These are phyloP conservation scores for Amphipoea lucens DNA, from an alignment of 2,888 invertebrate species.

Conservation along the genomic window DNA sequence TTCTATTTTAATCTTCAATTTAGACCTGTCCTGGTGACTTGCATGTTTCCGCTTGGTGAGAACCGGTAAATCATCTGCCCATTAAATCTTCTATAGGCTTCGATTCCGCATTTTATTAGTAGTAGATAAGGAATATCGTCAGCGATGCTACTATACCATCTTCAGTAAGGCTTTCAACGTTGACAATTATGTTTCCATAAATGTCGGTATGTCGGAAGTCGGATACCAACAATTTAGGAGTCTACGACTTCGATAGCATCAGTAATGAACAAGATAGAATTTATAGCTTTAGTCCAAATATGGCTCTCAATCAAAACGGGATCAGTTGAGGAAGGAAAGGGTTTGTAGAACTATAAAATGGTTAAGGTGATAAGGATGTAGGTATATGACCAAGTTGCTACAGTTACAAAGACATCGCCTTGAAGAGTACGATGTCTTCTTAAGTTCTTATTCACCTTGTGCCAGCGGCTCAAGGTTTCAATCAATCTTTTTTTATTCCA, in stretches of 20 bases:
- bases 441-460: conserved; percentile 72
- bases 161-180: conserved; percentile 46
- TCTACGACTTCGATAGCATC: conserved; percentile 33
- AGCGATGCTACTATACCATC: conserved; percentile 42
- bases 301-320: conserved; percentile 38
- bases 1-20: neutral
- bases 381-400: conserved; percentile 20
- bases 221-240: conserved; percentile 28
- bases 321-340: conserved; percentile 47
- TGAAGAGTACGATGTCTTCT: conserved; percentile 76
- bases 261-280: conserved; percentile 30
- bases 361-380: conserved; percentile 29
- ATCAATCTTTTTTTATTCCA: conserved; percentile 70
- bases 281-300: conserved; percentile 23
- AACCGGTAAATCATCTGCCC: conserved; percentile 20
- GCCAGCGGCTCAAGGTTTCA: conserved; percentile 72
- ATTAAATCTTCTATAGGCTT: conserved; percentile 7
- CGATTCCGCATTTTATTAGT: conserved; percentile 47
- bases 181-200: conserved; percentile 31
- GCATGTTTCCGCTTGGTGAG: conserved; percentile 13
- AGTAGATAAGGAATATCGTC: neutral
- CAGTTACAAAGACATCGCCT: conserved; percentile 66
- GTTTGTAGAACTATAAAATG: conserved; percentile 11
- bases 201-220: conserved; percentile 42
- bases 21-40: conserved; percentile 13